Evolutionary conservation across 2,888 invertebrate genomes (phyloP), one percentile per base, ranked within the genome.

Genomic region (Calliopum simillimum): DNA sequence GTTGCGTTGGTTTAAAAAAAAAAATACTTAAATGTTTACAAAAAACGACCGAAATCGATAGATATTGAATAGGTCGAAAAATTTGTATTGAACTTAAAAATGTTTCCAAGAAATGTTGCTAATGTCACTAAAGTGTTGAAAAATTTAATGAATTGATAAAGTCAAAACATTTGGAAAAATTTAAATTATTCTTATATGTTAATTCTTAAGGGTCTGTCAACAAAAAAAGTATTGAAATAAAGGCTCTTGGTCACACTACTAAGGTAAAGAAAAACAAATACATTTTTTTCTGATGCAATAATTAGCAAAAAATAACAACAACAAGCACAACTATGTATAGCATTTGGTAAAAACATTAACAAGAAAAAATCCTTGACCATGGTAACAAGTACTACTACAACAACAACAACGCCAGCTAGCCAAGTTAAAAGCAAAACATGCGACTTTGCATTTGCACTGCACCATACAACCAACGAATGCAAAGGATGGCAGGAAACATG

Each of bases 401-500:
- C 64, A 66, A 75, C 73, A 77, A 76, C 51, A 49, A 68, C 13
- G 33, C 3, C 16, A 64, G 16, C 59, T 65, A 64, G 16, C 59
- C 58, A 43, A 43, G 47, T n/a, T 46, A 12, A 16, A 19, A 43
- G 58, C 16, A 33, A 43, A 47, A 43, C 19, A 33, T 33, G 33
- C 33, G 33, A 33, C 33, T 33, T 33, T 33, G 8, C 33, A 33
- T 33, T 33, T 33, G 33, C 33, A 3, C 33, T 33, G 4, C 33
- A 14, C 23, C 13, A 19, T 46, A 46, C 47, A 1, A 21, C 46
- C 19, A 23, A 13, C 19, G 23, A 53, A 51, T n/a, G n/a, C n/a
- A n/a, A n/a, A n/a, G n/a, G n/a, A n/a, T n/a, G 51, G 51, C 23
- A 59, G 73, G 83, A 84, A 82, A 84, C 81, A 82, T 83, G 82